Percentiles rank a stretch among this genome's conserved stretches.
Evolutionary conservation across 1,140 invertebrate genomes (phyloP).

Genomic region (Gryllus bimaculatus): DNA sequence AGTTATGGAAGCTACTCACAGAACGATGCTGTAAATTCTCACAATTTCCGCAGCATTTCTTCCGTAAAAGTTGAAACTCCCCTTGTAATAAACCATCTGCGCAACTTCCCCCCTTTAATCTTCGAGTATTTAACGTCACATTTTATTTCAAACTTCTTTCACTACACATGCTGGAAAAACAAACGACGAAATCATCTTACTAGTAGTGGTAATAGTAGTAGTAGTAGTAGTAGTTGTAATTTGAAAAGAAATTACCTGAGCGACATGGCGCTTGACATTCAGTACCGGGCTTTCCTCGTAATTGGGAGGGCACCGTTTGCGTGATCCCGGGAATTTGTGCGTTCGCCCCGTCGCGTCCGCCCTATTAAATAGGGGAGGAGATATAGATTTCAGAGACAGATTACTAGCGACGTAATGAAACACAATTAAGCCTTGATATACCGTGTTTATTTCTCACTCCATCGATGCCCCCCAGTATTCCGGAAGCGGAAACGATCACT

Average conservation of each 20-base stretch:
- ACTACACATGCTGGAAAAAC: not conserved
- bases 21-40: no score
- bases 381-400: not conserved
- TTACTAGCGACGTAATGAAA: slow-evolving; percentile 1
- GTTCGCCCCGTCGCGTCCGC: not conserved
- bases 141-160: not conserved
- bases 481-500: not conserved
- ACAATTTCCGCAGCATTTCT: no score
- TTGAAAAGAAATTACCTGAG: not conserved
- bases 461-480: not conserved
- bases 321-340: not conserved
- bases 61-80: no score
- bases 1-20: no score
- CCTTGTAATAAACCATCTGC: no score
- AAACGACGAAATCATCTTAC: not conserved
- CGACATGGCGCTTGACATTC: not conserved
- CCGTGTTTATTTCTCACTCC: slow-evolving; percentile 3
- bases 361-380: not conserved
- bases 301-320: not conserved
- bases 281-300: not conserved
- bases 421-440: not conserved
- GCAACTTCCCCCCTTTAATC: no score
- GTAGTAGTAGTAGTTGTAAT: not conserved
- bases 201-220: not conserved
- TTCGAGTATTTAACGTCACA: no score